Base-by-base conservation (phyloP, 2,113 vertebrate genomes). In the Himantopus leucocephalus region DNA sequence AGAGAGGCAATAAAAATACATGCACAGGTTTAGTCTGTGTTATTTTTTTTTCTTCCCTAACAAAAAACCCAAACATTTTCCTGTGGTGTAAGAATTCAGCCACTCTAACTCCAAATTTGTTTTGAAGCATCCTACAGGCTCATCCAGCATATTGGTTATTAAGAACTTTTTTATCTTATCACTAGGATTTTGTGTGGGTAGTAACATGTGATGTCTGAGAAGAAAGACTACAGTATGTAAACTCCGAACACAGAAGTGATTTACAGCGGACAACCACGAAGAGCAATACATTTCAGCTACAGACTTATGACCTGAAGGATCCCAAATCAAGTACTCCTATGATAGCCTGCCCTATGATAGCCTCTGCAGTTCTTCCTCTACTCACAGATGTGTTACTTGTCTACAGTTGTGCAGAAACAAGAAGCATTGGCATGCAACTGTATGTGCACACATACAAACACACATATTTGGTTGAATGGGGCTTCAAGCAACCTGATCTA, bases 401-500 rank as follows among this genome's bases (percentile, higher is more conserved):
- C 29, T 80, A 34, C 35, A 39, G 6, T 1, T 27, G 7, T 9
- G 34, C 1, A 24, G 43, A 68, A 79, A 80, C 9, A 35, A 76
- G 32, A 17, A 59, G n/a, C 41, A 67, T 15, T 45, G 27, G 13
- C 16, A 39, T 10, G 5, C 48, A 24, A 50, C 48, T 24, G 48
- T 50, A 23, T 24, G 12, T 50, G 48, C 48, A 50, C 23, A 13
- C 8, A 68, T 5, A 67, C 6, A 73, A 23, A 77, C 27, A 39
- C 6, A 21, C 5, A 1, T 5, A 43, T n/a, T 34, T 74, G 9
- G 5, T 2, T 48, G 3, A 6, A n/a, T 2, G 2, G 19, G 21
- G 10, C 17, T 73, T 58, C 23, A 8, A 52, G 20, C 14, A 86
- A 82, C 6, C 9, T 23, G 4, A 22, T 17, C 24, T 55, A 29